phyloP scores from a whole-genome alignment of 2,888 invertebrate genomes.

The Eupeodes luniger region DNA sequence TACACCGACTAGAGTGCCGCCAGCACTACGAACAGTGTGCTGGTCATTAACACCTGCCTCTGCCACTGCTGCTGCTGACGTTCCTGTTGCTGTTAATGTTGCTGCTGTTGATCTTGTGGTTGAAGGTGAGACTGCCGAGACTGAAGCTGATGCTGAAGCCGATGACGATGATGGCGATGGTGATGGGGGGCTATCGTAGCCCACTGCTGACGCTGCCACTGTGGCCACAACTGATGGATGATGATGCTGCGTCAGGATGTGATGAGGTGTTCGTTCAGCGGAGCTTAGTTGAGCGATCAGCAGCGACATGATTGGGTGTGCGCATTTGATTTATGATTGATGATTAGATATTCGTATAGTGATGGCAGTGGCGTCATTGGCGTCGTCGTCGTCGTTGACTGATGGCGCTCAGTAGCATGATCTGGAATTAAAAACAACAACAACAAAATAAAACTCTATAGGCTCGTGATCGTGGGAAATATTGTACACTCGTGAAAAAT shows the following conservation, averaged over 20 bases:
- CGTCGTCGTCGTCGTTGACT: not conserved
- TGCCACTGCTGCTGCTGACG: constrained; percentile 76
- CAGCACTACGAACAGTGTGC: constrained; percentile 65
- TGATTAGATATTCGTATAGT: constrained; percentile 59
- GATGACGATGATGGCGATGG: constrained; percentile 49
- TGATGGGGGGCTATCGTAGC: constrained; percentile 75
- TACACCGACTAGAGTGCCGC: constrained; percentile 78
- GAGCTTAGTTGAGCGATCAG: constrained; percentile 76
- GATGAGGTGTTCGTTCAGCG: constrained; percentile 74
- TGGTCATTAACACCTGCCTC: constrained; percentile 83
- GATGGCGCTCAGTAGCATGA: constrained; percentile 30
- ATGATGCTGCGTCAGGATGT: constrained; percentile 78
- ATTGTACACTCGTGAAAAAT: constrained; percentile 14
- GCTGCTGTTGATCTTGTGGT: constrained; percentile 75
- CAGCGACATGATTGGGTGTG: constrained; percentile 76
- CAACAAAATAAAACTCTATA: constrained; percentile 4
- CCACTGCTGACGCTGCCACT: constrained; percentile 53
- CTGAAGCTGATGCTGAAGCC: constrained; percentile 65
- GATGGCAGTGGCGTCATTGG: not conserved
- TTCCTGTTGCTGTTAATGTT: constrained; percentile 73
- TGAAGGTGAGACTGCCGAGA: constrained; percentile 70
- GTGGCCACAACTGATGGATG: constrained; percentile 77
- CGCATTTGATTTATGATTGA: constrained; percentile 76
- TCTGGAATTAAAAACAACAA: constrained; percentile 51
- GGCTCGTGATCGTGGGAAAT: constrained; percentile 51